Conservation (phyloP, 2,797 vertebrate genomes). For the Anguilla anguilla region DNA sequence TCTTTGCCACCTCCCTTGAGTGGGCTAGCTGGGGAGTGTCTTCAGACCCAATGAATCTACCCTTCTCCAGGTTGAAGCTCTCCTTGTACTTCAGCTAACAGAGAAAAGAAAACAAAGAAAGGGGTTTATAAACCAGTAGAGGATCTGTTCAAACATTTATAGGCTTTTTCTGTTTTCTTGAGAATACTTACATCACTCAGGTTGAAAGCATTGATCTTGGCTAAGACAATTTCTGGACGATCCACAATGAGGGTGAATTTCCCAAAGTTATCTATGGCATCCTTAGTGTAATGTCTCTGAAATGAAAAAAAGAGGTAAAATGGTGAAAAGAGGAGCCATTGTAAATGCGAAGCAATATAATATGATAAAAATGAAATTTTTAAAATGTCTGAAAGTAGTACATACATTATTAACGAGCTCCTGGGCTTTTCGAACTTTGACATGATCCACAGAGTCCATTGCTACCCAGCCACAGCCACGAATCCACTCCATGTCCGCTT, state of each 20-base stretch:
- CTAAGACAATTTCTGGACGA: conserved; percentile 84
- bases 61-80: conserved; percentile 91
- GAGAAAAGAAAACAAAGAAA: conserved; percentile 40
- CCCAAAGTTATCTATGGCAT: conserved; percentile 79
- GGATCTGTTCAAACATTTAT: background rate
- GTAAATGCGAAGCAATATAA: conserved; percentile 8
- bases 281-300: conserved; percentile 88
- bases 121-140: background rate
- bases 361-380: background rate
- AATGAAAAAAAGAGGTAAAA: conserved; percentile 23
- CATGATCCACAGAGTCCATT: conserved; percentile 88
- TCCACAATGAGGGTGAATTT: conserved; percentile 87
- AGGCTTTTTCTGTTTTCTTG: background rate
- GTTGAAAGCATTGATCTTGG: conserved; percentile 85
- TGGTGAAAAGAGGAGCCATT: conserved; percentile 21
- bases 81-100: conserved; percentile 95
- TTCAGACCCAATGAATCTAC: conserved; percentile 86
- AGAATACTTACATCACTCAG: conserved; percentile 87
- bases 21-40: conserved; percentile 89
- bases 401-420: conserved; percentile 85
- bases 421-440: conserved; percentile 90
- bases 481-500: conserved; percentile 93
- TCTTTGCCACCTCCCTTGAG: conserved; percentile 83
- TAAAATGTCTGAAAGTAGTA: conserved; percentile 13
- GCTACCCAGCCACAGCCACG: conserved; percentile 94